Conservation (phyloP, 1,140 invertebrate species). For the Drosophila serrata region DNA sequence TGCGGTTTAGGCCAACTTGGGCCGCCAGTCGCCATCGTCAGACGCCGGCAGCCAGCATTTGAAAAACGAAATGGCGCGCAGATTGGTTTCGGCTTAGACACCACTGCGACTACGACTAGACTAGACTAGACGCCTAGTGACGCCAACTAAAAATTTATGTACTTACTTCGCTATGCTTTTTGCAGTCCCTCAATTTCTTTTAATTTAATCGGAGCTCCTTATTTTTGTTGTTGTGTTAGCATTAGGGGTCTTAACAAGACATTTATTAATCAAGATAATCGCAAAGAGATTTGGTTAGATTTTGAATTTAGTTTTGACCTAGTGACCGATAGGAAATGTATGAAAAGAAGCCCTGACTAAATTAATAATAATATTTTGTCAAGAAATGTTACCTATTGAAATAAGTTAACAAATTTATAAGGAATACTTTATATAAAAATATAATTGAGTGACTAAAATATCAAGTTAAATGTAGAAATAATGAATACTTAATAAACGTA, state of each 20-base stretch:
- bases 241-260: not conserved
- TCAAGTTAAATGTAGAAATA: too few species aligned
- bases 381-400: too few species aligned
- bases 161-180: slow-evolving; percentile 58
- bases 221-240: slow-evolving; percentile 12
- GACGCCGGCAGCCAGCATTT: slow-evolving; percentile 72
- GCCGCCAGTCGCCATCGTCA: slow-evolving; percentile 70
- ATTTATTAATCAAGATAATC: slow-evolving; percentile 28
- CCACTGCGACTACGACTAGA: slow-evolving; percentile 58
- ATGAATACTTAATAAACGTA: too few species aligned
- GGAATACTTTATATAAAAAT: not conserved
- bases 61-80: slow-evolving; percentile 75
- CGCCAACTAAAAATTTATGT: slow-evolving; percentile 76
- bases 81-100: slow-evolving; percentile 79
- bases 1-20: slow-evolving; percentile 70
- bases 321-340: not conserved
- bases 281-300: not conserved
- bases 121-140: slow-evolving; percentile 75
- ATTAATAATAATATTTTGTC: too few species aligned
- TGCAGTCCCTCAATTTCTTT: slow-evolving; percentile 56
- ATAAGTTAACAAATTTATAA: too few species aligned
- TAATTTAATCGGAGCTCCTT: slow-evolving; percentile 45
- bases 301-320: not conserved
- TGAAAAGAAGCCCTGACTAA: not conserved
- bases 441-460: not conserved